These are phyloP conservation scores for Limnephilus lunatus DNA, from an alignment of 2,888 invertebrate species.

Conservation along the genomic window DNA sequence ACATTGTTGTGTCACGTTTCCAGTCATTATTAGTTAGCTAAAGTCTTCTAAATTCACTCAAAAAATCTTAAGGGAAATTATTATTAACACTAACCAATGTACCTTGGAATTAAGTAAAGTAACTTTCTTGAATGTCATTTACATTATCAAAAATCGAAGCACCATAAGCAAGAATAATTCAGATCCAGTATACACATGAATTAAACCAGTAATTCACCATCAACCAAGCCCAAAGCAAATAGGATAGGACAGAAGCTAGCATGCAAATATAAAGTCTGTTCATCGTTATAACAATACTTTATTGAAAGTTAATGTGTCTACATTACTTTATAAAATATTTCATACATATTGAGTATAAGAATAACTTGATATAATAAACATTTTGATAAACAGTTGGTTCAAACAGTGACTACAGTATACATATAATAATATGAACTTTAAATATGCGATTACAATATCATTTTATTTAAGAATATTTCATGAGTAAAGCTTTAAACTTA, in stretches of 20 bases:
- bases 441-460: conserved; percentile 43
- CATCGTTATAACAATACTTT: conserved; percentile 60
- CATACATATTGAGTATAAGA: conserved; percentile 52
- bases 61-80: neutral
- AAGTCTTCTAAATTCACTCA: neutral
- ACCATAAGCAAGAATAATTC: conserved; percentile 9
- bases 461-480: neutral
- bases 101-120: neutral
- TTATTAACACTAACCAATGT: neutral
- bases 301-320: conserved; percentile 60
- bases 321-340: conserved; percentile 56
- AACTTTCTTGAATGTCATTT: neutral
- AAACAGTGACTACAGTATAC: conserved; percentile 42
- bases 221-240: conserved; percentile 46
- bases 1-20: neutral
- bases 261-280: conserved; percentile 64
- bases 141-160: too few species aligned
- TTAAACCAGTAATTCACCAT: conserved; percentile 24
- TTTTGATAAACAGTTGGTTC: conserved; percentile 38
- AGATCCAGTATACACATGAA: neutral
- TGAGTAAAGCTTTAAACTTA: conserved; percentile 45
- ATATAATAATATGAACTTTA: conserved; percentile 19
- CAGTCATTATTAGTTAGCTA: neutral
- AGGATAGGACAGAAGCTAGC: conserved; percentile 59
- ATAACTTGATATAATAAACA: conserved; percentile 48